phyloP scores from a whole-genome alignment of 2,888 invertebrate species.

The Argyra leucocephala region DNA sequence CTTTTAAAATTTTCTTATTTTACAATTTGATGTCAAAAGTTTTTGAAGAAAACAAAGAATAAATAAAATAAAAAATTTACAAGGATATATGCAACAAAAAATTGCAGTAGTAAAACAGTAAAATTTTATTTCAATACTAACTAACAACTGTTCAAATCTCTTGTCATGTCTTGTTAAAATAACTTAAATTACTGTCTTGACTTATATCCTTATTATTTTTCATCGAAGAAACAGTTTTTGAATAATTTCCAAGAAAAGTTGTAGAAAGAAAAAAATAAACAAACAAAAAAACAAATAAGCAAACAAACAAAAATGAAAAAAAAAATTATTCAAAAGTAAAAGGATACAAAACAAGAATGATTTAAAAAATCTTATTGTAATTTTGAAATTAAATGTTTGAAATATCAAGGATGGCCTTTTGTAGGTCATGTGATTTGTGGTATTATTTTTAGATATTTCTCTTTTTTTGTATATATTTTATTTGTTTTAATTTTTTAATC shows the following conservation, averaged over 20 bases:
- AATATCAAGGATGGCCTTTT: too few relatives aligned
- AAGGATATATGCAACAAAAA: neutral
- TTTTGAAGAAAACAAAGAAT: neutral
- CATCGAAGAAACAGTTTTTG: neutral
- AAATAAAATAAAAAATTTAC: neutral
- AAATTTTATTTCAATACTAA: neutral
- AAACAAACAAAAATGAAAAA: too few relatives aligned
- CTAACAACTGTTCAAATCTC: conserved; percentile 1
- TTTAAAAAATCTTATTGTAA: too few relatives aligned
- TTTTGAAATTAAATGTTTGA: too few relatives aligned
- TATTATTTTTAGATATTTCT: too few relatives aligned
- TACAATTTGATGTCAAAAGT: neutral
- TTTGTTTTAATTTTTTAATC: too few relatives aligned
- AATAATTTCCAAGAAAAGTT: neutral
- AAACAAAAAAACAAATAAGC: too few relatives aligned
- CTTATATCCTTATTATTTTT: conserved; percentile 3
- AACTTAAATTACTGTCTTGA: neutral
- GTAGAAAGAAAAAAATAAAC: too few relatives aligned
- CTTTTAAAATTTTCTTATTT: neutral
- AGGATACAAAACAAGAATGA: too few relatives aligned
- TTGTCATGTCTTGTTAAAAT: conserved; percentile 2
- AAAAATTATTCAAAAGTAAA: too few relatives aligned
- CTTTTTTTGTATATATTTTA: too few relatives aligned
- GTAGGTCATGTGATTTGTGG: too few relatives aligned
- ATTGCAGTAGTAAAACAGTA: neutral